phyloP scores from a whole-genome alignment of 2,888 invertebrate species.

The Chamaedrilus cognettii region DNA sequence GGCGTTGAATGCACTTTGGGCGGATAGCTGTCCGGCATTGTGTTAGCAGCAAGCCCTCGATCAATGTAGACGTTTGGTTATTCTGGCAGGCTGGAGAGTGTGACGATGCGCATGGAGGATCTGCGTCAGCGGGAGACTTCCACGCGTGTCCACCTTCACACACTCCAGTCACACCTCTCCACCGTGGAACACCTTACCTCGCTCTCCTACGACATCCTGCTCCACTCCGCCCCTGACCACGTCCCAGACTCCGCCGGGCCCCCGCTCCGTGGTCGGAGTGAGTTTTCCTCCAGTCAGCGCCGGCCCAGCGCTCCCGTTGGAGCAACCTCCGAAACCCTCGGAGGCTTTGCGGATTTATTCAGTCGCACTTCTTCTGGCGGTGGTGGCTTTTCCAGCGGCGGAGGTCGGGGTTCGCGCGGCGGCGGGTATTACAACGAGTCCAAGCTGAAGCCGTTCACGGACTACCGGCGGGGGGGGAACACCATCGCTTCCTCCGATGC shows the following conservation, averaged over 20 bases:
- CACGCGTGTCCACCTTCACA: neutral
- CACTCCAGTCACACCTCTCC: neutral
- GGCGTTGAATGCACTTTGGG: no score
- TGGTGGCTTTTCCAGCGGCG: neutral
- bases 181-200: neutral
- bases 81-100: neutral
- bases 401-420: no score
- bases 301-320: no score
- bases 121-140: neutral
- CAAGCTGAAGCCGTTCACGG: constrained; percentile 47
- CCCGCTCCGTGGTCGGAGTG: no score
- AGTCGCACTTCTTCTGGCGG: neutral
- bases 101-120: neutral
- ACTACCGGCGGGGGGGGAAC: constrained; percentile 28
- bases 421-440: constrained; percentile 39
- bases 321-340: neutral
- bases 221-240: neutral
- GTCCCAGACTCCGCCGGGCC: neutral
- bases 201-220: neutral
- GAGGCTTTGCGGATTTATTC: no score
- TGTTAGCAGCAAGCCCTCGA: no score
- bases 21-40: no score
- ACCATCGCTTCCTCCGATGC: neutral
- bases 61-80: no score
- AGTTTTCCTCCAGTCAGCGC: neutral